These are phyloP conservation scores for Drosophila micromelanica DNA, from an alignment of 1,140 invertebrate species.

Conservation along the genomic window DNA sequence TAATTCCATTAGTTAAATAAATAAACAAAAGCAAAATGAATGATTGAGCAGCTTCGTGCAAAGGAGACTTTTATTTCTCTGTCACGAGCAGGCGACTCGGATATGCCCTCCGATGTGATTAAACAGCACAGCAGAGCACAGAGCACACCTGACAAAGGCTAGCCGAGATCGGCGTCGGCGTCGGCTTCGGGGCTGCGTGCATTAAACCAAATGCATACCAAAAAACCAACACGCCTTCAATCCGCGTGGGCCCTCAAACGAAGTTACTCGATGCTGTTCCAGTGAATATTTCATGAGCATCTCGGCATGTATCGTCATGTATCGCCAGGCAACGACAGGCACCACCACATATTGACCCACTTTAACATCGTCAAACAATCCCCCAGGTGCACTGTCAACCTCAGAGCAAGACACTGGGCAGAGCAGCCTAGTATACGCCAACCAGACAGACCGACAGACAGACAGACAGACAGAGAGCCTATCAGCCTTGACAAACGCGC, in stretches of 20 bases:
- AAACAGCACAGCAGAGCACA: constrained; percentile 1
- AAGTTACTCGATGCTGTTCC: constrained; percentile 61
- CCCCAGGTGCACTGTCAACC: constrained; percentile 9
- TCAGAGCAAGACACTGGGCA: background rate
- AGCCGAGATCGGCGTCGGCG: constrained; percentile 15
- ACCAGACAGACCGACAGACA: background rate
- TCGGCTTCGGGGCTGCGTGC: constrained; percentile 41
- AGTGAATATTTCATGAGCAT: constrained; percentile 74
- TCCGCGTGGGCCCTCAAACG: constrained; percentile 52
- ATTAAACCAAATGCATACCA: constrained; percentile 61
- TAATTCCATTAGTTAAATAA: constrained; percentile 82
- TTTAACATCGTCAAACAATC: constrained; percentile 58
- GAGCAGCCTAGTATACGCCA: background rate
- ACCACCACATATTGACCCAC: constrained; percentile 59
- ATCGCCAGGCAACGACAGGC: constrained; percentile 8
- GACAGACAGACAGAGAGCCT: background rate
- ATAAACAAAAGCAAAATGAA: constrained; percentile 76
- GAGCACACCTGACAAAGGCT: constrained; percentile 48
- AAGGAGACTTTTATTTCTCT: constrained; percentile 37
- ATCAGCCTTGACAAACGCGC: constrained; percentile 29
- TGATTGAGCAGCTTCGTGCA: constrained; percentile 64
- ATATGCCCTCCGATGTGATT: constrained; percentile 13
- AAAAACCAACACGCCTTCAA: constrained; percentile 21
- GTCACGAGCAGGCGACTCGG: constrained; percentile 32
- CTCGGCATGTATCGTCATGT: constrained; percentile 36